Percentiles rank a stretch among this genome's conserved stretches.
Conservation (phyloP, 2,797 vertebrate genomes). For the Allobates femoralis region DNA sequence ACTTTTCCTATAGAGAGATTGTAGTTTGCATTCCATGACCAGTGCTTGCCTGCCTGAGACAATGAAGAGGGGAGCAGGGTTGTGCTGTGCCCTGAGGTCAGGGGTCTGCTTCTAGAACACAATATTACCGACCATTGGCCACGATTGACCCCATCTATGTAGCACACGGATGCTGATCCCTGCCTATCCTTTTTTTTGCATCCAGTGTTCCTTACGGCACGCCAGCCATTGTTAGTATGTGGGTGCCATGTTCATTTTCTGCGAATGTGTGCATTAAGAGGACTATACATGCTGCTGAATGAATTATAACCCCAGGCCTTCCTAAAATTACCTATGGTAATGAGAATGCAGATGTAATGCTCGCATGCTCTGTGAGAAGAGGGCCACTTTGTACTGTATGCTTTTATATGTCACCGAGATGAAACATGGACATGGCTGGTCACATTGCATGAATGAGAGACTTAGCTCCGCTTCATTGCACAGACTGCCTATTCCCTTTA, state of each 20-base stretch:
- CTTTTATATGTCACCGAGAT: constrained; percentile 45
- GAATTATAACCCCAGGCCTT: constrained; percentile 11
- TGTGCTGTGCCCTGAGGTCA: constrained; percentile 44
- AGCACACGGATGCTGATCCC: constrained; percentile 19
- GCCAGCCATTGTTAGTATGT: constrained; percentile 57
- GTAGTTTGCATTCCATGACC: constrained; percentile 65
- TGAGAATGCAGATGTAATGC: constrained; percentile 34
- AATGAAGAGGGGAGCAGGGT: constrained; percentile 36
- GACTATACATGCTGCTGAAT: neutral
- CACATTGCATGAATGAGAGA: constrained; percentile 50
- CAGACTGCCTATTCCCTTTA: constrained; percentile 31
- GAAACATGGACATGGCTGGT: constrained; percentile 57
- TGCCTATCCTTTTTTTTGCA: constrained; percentile 15
- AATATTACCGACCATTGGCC: neutral
- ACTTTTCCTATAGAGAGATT: constrained; percentile 57
- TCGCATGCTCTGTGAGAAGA: constrained; percentile 43
- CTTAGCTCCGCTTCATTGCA: constrained; percentile 64
- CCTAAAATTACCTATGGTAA: constrained; percentile 55
- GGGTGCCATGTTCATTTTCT: constrained; percentile 56
- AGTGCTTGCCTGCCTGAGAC: constrained; percentile 65
- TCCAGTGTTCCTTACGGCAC: constrained; percentile 8
- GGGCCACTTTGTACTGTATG: constrained; percentile 58
- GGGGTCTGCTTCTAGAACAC: constrained; percentile 9
- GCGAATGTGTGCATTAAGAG: neutral
- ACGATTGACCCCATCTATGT: neutral